Evolutionary conservation across 2,113 vertebrate species (phyloP).

Genomic region (Silurus glanis): DNA sequence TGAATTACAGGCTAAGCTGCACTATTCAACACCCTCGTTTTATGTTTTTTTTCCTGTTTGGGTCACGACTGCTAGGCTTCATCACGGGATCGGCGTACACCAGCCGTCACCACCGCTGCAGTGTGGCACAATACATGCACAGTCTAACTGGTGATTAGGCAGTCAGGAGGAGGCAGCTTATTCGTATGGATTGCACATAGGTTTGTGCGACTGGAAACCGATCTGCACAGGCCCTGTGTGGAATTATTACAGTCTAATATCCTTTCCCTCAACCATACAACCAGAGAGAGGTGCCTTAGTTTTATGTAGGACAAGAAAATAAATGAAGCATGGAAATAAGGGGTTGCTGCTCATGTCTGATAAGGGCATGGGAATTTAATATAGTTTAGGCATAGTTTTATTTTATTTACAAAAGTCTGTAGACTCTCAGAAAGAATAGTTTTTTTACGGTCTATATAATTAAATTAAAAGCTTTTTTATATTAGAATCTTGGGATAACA

Average conservation of each 20-base stretch:
- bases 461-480: no score
- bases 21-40: slow-evolving; percentile 44
- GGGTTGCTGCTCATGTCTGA: slow-evolving; percentile 17
- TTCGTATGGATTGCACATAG: slow-evolving; percentile 34
- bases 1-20: slow-evolving; percentile 62
- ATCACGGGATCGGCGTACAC: slow-evolving; percentile 32
- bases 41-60: slow-evolving; percentile 40
- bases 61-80: slow-evolving; percentile 45
- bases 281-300: slow-evolving; percentile 20
- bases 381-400: neutral
- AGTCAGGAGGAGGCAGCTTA: slow-evolving; percentile 22
- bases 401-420: neutral
- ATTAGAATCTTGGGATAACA: no score
- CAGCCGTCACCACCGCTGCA: slow-evolving; percentile 19
- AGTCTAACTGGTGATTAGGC: slow-evolving; percentile 42
- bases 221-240: slow-evolving; percentile 18
- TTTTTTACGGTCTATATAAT: neutral
- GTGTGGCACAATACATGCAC: slow-evolving; percentile 34
- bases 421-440: neutral
- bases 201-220: slow-evolving; percentile 20
- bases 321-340: slow-evolving; percentile 35
- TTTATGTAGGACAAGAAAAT: slow-evolving; percentile 35
- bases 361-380: slow-evolving; percentile 4
- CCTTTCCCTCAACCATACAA: slow-evolving; percentile 33
- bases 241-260: slow-evolving; percentile 56